These are phyloP conservation scores for Pocillopora verrucosa DNA, from an alignment of 64 coral and sea anemone genomes.

Conservation along the genomic window DNA sequence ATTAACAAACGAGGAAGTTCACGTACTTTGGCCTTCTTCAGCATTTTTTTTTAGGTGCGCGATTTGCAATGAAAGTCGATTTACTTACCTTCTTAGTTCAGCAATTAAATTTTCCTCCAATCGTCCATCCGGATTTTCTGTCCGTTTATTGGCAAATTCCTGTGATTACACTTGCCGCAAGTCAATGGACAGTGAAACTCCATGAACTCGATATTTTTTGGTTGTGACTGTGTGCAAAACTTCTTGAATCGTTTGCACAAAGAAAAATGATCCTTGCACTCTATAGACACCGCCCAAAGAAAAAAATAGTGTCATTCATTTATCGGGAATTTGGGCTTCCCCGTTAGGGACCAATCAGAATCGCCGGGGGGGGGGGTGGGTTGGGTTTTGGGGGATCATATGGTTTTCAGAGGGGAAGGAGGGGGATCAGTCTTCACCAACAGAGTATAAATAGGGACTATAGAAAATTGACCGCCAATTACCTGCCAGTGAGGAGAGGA, in stretches of 20 bases:
- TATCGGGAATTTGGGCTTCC: no score
- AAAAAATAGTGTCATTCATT: not conserved
- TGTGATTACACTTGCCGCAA: not conserved
- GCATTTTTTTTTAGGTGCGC: no score
- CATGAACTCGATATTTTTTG: slow-evolving; percentile 6
- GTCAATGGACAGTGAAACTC: slow-evolving; percentile 19
- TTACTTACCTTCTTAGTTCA: not conserved
- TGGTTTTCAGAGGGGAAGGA: no score
- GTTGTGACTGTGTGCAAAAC: not conserved
- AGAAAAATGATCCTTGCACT: slow-evolving; percentile 24
- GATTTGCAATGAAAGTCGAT: not conserved
- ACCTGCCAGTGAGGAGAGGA: no score
- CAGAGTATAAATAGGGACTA: no score
- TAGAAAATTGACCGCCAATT: no score
- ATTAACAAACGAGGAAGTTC: no score
- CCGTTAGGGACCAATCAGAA: no score
- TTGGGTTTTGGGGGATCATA: no score
- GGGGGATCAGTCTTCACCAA: no score
- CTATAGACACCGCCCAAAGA: not conserved
- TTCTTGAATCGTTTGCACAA: slow-evolving; percentile 14
- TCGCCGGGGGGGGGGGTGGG: no score
- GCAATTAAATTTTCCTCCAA: not conserved
- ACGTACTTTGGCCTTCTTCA: no score
- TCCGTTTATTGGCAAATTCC: not conserved
- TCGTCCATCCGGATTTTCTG: not conserved